Conservation (phyloP, 2,113 vertebrate species). For the Scolopax mira region DNA sequence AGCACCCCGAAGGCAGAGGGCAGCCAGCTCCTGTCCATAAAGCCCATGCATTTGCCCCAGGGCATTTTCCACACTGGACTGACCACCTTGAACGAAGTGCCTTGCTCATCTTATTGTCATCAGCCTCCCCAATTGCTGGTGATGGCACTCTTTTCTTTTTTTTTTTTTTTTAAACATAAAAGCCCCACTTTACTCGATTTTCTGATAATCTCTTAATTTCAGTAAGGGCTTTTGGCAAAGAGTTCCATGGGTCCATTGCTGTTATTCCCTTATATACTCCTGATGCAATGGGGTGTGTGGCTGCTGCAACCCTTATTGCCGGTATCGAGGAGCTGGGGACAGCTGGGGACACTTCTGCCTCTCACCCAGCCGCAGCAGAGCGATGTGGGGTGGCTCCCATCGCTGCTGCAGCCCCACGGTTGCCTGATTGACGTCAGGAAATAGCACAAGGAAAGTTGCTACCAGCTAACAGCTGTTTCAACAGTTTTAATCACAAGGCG, state of each 20-base stretch:
- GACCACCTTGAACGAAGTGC: fast-evolving
- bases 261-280: no score
- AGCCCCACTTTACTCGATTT: not conserved
- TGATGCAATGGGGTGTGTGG: not conserved
- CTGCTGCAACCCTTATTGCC: not conserved
- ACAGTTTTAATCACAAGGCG: constrained; percentile 34
- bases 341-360: not conserved
- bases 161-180: not conserved
- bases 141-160: not conserved
- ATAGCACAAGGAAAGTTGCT: not conserved
- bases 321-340: not conserved
- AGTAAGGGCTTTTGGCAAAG: fast-evolving
- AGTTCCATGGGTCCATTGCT: not conserved
- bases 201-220: not conserved
- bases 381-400: fast-evolving
- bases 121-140: fast-evolving
- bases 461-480: constrained; percentile 49
- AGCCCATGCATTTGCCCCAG: not conserved
- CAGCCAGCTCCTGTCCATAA: not conserved
- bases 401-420: not conserved
- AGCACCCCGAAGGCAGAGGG: not conserved
- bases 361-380: not conserved
- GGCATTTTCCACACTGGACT: not conserved
- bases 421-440: not conserved
- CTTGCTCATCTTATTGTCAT: not conserved